A percentile compares a stretch with the other conserved stretches of the same genome.
Evolutionary conservation across 1,140 invertebrate species (phyloP).

Genomic region (Pseudomyrmex cubaensis): DNA sequence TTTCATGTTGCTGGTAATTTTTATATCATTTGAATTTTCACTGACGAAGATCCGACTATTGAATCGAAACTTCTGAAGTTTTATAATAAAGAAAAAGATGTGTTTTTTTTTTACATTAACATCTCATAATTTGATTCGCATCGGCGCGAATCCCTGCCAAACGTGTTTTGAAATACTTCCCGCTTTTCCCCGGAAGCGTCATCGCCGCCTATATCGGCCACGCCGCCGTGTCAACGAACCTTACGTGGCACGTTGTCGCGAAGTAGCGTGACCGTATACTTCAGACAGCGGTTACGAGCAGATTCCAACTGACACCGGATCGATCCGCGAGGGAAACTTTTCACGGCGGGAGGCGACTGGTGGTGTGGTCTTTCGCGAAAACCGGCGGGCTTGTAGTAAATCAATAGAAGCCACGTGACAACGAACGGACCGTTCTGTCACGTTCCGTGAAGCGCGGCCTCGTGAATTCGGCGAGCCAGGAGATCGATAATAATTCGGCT

Average conservation of each 20-base stretch:
- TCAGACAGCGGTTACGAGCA: conserved; percentile 61
- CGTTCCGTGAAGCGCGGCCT: conserved; percentile 27
- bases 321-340: conserved; percentile 64
- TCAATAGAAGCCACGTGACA: conserved; percentile 72
- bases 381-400: conserved; percentile 67
- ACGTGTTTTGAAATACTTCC: too few relatives aligned
- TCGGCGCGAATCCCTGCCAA: too few relatives aligned
- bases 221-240: conserved; percentile 67
- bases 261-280: conserved; percentile 68
- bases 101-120: too few relatives aligned
- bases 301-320: conserved; percentile 68
- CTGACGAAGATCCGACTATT: too few relatives aligned
- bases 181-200: neutral
- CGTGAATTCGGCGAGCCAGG: conserved; percentile 46
- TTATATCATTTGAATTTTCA: too few relatives aligned
- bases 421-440: conserved; percentile 59
- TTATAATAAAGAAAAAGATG: too few relatives aligned
- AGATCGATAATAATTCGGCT: conserved; percentile 60
- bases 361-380: conserved; percentile 63
- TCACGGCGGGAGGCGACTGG: conserved; percentile 48
- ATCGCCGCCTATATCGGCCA: conserved; percentile 7
- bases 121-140: too few relatives aligned
- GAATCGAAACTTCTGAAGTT: too few relatives aligned
- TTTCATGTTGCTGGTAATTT: too few relatives aligned
- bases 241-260: conserved; percentile 65